These are phyloP conservation scores for Rhagonycha fulva DNA, from an alignment of 2,888 invertebrate genomes.

Conservation along the genomic window DNA sequence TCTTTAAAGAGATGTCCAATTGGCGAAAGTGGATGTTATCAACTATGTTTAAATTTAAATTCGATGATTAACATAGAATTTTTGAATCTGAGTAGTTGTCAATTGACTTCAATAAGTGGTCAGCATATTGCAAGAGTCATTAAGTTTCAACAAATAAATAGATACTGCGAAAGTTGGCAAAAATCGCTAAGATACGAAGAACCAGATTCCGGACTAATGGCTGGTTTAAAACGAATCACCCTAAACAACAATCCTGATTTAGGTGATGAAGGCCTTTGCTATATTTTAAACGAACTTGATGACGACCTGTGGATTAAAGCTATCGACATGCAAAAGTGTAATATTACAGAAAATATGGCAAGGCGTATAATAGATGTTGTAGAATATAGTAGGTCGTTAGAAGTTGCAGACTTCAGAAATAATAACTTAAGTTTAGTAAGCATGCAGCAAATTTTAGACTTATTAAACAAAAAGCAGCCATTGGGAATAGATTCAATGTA, in stretches of 20 bases:
- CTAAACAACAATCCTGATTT: constrained; percentile 72
- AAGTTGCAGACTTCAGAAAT: constrained; percentile 69
- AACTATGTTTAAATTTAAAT: constrained; percentile 70
- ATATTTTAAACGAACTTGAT: constrained; percentile 68
- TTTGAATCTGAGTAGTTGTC: constrained; percentile 72
- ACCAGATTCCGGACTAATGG: constrained; percentile 73
- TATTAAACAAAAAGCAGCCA: constrained; percentile 46
- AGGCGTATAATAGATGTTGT: constrained; percentile 63
- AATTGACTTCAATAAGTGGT: constrained; percentile 67
- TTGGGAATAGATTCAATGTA: constrained; percentile 45
- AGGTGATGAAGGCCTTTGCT: constrained; percentile 65
- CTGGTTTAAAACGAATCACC: constrained; percentile 71
- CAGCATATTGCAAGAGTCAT: constrained; percentile 68
- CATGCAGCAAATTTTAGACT: constrained; percentile 46
- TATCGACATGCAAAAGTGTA: constrained; percentile 76
- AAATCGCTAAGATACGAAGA: constrained; percentile 77
- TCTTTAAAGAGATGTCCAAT: constrained; percentile 71
- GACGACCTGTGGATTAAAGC: constrained; percentile 85
- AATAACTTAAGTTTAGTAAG: constrained; percentile 55
- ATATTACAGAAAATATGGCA: constrained; percentile 67
- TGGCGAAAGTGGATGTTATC: constrained; percentile 73
- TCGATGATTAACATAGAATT: constrained; percentile 69
- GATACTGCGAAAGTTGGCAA: constrained; percentile 82
- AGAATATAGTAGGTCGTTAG: constrained; percentile 67
- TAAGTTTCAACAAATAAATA: constrained; percentile 59